A percentile compares a stretch with the other conserved stretches of the same genome.
phyloP scores from a whole-genome alignment of 2,113 vertebrate species.

The Ameiurus melas region DNA sequence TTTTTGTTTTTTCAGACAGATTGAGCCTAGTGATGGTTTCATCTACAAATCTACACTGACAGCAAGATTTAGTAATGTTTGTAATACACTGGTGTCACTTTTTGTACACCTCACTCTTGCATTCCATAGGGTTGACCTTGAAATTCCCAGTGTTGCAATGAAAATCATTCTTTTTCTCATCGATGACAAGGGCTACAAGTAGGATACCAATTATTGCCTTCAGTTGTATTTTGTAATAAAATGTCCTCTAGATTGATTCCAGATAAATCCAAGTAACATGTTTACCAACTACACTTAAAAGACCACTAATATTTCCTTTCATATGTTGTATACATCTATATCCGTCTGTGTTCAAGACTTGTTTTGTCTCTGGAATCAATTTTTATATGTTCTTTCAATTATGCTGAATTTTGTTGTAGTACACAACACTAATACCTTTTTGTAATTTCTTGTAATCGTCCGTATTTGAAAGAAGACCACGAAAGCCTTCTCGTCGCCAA shows the following conservation, averaged over 20 bases:
- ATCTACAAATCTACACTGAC: not conserved
- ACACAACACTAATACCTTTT: not conserved
- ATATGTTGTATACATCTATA: not conserved
- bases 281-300: not conserved
- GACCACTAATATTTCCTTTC: conserved; percentile 38
- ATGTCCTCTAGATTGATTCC: not conserved
- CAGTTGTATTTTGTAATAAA: not conserved
- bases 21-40: not conserved
- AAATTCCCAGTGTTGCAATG: not conserved
- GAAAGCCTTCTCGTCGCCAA: conserved; percentile 2
- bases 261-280: not conserved
- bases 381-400: not conserved
- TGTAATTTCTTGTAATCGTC: not conserved
- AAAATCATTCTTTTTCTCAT: not conserved
- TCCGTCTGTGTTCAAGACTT: not conserved
- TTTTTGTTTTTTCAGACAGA: not conserved
- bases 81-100: not conserved
- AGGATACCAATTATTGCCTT: not conserved
- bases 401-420: not conserved
- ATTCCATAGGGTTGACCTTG: not conserved
- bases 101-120: not conserved
- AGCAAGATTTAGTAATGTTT: not conserved
- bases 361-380: too few relatives aligned
- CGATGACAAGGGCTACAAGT: not conserved
- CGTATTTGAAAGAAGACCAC: not conserved